phyloP scores from a whole-genome alignment of 2,113 vertebrate genomes.

The Mobula birostris region DNA sequence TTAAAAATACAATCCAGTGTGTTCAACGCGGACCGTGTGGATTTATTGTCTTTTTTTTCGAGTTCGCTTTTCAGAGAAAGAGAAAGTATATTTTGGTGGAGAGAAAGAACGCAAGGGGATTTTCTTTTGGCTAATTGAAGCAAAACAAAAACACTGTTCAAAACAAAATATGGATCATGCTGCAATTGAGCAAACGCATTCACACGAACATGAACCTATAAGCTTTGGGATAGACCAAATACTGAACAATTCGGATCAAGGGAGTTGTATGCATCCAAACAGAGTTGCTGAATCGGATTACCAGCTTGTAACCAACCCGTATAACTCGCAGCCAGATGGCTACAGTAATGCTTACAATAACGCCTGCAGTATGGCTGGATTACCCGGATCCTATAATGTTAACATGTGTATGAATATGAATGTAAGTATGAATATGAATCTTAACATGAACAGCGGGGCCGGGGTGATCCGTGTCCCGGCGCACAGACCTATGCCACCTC shows the following conservation, averaged over 20 bases:
- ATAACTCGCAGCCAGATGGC: constrained; percentile 50
- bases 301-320: constrained; percentile 58
- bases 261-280: constrained; percentile 63
- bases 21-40: background rate
- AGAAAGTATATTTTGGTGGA: constrained; percentile 38
- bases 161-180: constrained; percentile 66
- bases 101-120: background rate
- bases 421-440: constrained; percentile 70
- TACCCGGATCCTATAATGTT: constrained; percentile 68
- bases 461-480: constrained; percentile 76
- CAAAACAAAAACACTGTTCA: background rate
- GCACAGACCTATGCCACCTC: constrained; percentile 72
- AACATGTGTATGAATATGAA: constrained; percentile 83
- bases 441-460: constrained; percentile 67
- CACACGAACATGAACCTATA: constrained; percentile 72
- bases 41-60: background rate
- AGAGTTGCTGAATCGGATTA: constrained; percentile 65
- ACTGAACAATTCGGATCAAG: constrained; percentile 73
- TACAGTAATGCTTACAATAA: constrained; percentile 66
- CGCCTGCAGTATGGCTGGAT: constrained; percentile 64
- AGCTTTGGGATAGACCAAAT: constrained; percentile 90
- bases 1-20: background rate
- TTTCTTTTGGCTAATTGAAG: background rate
- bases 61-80: background rate
- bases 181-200: constrained; percentile 68